A percentile compares a stretch with the other conserved stretches of the same genome.
phyloP scores from a whole-genome alignment of 2,797 vertebrate species.

The Microtus obscurus region DNA sequence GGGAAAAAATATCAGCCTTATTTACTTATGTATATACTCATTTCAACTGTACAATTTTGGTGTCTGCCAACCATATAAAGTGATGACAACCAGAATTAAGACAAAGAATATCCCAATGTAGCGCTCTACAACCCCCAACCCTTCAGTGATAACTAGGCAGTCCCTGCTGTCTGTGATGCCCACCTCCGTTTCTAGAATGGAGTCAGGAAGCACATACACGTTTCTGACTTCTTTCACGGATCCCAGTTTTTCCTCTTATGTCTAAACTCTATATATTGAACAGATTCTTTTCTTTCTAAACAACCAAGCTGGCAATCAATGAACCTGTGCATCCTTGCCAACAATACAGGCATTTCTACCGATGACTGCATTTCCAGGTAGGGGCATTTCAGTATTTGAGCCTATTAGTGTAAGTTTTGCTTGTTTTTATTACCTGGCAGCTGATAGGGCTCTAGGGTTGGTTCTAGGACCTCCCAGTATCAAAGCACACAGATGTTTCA shows the following conservation, averaged over 20 bases:
- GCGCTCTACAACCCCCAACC: background rate
- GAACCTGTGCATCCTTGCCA: background rate
- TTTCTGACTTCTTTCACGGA: slow-evolving; percentile 21
- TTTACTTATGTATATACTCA: background rate
- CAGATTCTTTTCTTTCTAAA: background rate
- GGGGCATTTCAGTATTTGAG: background rate
- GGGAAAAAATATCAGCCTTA: background rate
- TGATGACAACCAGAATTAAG: background rate
- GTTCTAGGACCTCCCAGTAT: background rate
- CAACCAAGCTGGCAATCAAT: background rate
- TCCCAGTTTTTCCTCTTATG: background rate
- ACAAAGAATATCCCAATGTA: background rate
- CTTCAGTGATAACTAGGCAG: background rate
- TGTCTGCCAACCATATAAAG: background rate
- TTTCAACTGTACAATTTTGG: slow-evolving; percentile 1
- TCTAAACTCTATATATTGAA: background rate
- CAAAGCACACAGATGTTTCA: background rate
- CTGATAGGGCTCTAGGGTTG: background rate
- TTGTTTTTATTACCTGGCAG: background rate
- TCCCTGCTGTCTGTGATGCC: background rate
- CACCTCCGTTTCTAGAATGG: slow-evolving; percentile 10
- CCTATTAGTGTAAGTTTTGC: background rate
- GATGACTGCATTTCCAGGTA: background rate
- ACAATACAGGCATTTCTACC: background rate
- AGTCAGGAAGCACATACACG: background rate